Base-by-base conservation (phyloP, 1,140 invertebrate species). In the Drosophila ambigua region DNA sequence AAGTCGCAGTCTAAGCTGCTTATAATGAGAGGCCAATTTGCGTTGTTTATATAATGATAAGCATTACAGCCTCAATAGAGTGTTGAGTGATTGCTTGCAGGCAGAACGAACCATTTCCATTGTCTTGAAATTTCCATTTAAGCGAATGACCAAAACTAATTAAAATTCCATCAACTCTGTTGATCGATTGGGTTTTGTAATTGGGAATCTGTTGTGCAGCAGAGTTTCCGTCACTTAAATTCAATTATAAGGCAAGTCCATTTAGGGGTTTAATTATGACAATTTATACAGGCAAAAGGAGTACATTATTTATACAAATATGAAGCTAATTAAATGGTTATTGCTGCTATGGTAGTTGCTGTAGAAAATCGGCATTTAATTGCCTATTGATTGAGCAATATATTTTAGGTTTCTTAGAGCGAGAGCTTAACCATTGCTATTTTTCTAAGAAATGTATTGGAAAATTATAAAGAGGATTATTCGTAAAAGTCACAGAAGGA, bases 151-250 rank as follows among this genome's bases (percentile, higher is more conserved):
- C 65, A 24, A 6, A 20, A 35, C 46, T 76, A 76, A 76, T 76
- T 76, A 62, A 62, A 61, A 53, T 75, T 52, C 52, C 51, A 76
- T 76, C 28, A 23, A 11, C 44, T 55, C 20, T 9, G n/a, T 58
- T 74, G 73, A 68, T 76, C 43, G 64, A 76, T 68, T 51, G 16
- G 16, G 8, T 48, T 16, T 16, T 15, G 41, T 28, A 59, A 11
- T 48, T 46, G 28, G 46, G 13, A 5, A n/a, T 49, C 26, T 16
- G 23, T 41, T 41, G 28, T 31, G 26, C 1, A 15, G 39, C 23
- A 13, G 26, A 28, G 26, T 28, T 28, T 4, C 4, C 35, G 9
- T 28, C 35, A 13, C 3, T 13, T 39, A 39, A 39, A 49, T 52
- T 8, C 35, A 15, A 28, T 35, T 15, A 28, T n/a, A 24, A 7